These are phyloP conservation scores for Sebastes ruberrimus DNA, from an alignment of 2,797 vertebrate species.

Conservation along the genomic window DNA sequence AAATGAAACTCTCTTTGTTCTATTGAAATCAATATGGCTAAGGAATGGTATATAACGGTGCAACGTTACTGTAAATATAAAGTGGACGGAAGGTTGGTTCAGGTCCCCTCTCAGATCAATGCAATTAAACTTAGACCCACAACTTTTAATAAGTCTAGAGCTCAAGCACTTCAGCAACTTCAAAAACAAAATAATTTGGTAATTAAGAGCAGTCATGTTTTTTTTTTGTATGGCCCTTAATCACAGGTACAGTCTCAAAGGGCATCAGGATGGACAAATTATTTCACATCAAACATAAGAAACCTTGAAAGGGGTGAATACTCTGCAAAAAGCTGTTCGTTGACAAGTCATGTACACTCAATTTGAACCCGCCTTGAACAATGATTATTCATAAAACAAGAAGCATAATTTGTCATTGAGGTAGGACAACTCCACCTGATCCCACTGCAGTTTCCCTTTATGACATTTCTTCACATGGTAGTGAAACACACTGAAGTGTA, in stretches of 20 bases:
- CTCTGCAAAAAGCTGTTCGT: not conserved
- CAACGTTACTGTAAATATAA: not conserved
- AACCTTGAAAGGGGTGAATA: not conserved
- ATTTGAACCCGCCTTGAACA: not conserved
- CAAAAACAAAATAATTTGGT: not conserved
- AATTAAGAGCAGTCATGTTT: not conserved
- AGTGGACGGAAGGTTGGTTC: not conserved
- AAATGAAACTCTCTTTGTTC: constrained; percentile 21
- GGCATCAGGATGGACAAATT: not conserved
- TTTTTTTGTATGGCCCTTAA: not conserved
- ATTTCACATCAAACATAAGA: not conserved
- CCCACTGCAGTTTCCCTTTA: not conserved
- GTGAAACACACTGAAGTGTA: not conserved
- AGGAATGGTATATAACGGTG: not conserved
- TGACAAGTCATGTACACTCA: not conserved
- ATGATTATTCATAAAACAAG: not conserved
- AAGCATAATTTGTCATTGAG: not conserved
- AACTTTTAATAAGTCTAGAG: not conserved
- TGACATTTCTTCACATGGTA: not conserved
- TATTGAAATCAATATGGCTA: constrained; percentile 35
- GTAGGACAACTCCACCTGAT: not conserved
- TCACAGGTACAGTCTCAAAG: not conserved
- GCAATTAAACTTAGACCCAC: not conserved
- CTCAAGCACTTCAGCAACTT: not conserved
- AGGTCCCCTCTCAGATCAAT: not conserved